Evolutionary conservation across 2,113 vertebrate species (phyloP), one percentile per base, ranked within the genome.

Genomic region (Bubo blakistoni): DNA sequence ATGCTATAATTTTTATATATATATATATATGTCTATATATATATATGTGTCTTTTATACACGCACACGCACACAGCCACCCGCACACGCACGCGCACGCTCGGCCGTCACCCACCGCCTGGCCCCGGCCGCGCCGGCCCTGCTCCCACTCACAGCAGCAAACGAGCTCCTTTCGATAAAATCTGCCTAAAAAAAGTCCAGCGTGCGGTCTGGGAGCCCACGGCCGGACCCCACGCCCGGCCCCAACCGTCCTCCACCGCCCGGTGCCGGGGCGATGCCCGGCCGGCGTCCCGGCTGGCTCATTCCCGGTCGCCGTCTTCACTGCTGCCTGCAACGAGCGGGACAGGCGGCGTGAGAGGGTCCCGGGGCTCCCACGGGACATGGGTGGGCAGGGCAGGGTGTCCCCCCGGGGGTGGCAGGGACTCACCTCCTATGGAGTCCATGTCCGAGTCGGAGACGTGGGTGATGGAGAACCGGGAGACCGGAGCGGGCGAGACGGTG

Each of bases 401-500:
- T 44, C 44, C 44, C 44, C 44, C 19, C 7, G 0, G 27, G 27
- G 26, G 6, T 18, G 40, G 17, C 4, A 1, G 29, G 14, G 57
- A 36, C 98, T 98, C 95, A 99, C 99, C 99, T 99, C 98, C 98
- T 78, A 94, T 95, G 6, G 98, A 98, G 80, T 98, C 98, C 84
- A 99, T 94, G n/a, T 99, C 99, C 0, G 98, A 98, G 97, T 99
- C 99, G 0, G 99, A 98, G 93, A 99, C 98, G 46, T 99, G 99
- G 12, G 99, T 99, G 97, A 99, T 99, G 97, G 99, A 99, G 97
- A 99, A 99, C 19, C 99, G 99, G 49, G 99, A 99, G 32, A 98
- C 96, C 0, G 94, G 97, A 67, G 99, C 98, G 0, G 99, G 99
- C 2, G 99, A 99, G 49, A 99, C 99, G 0, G 98, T 99, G 98